Conservation (phyloP, 1,140 invertebrate species). For the Nomia melanderi region DNA sequence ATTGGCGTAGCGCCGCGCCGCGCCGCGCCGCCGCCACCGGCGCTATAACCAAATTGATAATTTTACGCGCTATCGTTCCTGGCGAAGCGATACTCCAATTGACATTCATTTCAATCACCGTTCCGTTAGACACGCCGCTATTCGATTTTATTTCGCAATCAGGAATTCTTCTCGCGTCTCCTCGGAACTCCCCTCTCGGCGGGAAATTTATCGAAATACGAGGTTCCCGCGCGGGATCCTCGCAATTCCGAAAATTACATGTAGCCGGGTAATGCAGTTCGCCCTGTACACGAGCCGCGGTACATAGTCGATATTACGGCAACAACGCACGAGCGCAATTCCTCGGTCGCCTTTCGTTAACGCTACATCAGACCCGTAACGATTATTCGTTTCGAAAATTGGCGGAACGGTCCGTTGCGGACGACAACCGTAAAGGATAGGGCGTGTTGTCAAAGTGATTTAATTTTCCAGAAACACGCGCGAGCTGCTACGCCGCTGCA, state of each 20-base stretch:
- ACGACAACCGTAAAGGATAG: not conserved
- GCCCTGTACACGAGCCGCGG: conserved; percentile 10
- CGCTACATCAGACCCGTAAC: not conserved
- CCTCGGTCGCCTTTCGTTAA: conserved; percentile 24
- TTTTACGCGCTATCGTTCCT: not conserved
- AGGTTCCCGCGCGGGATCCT: conserved; percentile 29
- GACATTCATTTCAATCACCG: not conserved
- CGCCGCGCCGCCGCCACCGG: too few species aligned
- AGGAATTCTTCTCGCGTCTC: not conserved
- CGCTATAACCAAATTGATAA: conserved; percentile 2
- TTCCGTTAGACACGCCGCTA: not conserved
- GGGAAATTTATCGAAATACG: not conserved
- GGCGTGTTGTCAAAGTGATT: conserved; percentile 9
- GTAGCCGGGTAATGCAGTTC: conserved; percentile 32
- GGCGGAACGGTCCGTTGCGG: not conserved
- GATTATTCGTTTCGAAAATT: conserved; percentile 19
- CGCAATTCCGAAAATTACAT: conserved; percentile 30
- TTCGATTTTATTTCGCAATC: not conserved
- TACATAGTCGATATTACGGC: conserved; percentile 18
- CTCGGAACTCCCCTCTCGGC: not conserved
- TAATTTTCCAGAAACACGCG: conserved; percentile 23
- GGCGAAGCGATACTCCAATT: not conserved
- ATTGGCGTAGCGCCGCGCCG: conserved; percentile 46
- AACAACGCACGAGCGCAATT: not conserved
- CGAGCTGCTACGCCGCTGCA: conserved; percentile 4